Evolutionary conservation across 2,888 invertebrate species (phyloP).

Genomic region (Drosophila robusta): DNA sequence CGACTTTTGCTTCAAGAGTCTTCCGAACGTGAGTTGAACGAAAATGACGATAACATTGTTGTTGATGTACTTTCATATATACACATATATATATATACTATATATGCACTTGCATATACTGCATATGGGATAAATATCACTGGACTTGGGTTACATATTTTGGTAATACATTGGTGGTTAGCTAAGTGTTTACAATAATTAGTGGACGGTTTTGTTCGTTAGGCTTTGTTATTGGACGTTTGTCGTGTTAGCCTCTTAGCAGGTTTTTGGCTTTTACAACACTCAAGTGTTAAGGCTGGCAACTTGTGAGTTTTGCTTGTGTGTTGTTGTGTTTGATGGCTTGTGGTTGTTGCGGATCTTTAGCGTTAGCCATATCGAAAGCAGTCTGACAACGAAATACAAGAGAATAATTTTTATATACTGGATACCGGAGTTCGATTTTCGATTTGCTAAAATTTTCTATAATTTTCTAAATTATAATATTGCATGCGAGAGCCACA

Average conservation of each 20-base stretch:
- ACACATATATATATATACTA: constrained; percentile 30
- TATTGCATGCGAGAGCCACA: constrained; percentile 22
- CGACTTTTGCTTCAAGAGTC: constrained; percentile 71
- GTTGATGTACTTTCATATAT: constrained; percentile 17
- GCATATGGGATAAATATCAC: constrained; percentile 15
- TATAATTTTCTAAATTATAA: not conserved
- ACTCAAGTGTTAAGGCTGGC: constrained; percentile 34
- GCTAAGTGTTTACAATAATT: constrained; percentile 28
- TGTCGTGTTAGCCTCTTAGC: constrained; percentile 37
- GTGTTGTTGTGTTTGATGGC: constrained; percentile 28
- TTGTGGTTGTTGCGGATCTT: constrained; percentile 52
- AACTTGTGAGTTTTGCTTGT: constrained; percentile 35
- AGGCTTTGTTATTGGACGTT: constrained; percentile 4
- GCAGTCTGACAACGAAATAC: constrained; percentile 72
- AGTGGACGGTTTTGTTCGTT: constrained; percentile 45
- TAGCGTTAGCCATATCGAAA: constrained; percentile 69
- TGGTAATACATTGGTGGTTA: constrained; percentile 15
- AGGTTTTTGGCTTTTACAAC: constrained; percentile 8
- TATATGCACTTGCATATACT: constrained; percentile 26
- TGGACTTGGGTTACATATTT: constrained; percentile 21
- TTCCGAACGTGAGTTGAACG: constrained; percentile 47
- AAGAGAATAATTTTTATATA: constrained; percentile 61
- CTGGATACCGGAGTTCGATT: constrained; percentile 13
- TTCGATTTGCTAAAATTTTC: not conserved
- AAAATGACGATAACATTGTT: constrained; percentile 41